Conservation (phyloP, 1,140 invertebrate genomes). For the Pygmarrhopalites habei region DNA sequence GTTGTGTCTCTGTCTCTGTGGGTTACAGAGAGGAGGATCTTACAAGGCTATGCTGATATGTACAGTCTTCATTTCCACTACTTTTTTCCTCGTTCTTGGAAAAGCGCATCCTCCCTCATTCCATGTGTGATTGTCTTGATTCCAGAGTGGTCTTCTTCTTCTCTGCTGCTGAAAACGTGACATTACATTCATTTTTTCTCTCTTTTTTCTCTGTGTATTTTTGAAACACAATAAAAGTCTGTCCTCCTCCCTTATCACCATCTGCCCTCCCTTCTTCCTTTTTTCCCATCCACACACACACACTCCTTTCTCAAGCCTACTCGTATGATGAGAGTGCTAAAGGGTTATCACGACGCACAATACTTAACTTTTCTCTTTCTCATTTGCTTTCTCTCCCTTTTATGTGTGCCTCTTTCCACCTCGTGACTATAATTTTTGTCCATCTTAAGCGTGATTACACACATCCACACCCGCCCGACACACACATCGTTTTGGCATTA, state of each 20-base stretch:
- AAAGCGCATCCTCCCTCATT: too few relatives aligned
- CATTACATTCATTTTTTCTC: neutral
- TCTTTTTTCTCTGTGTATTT: neutral
- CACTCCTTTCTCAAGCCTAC: neutral
- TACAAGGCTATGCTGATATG: neutral
- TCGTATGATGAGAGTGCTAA: neutral
- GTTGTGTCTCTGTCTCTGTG: neutral
- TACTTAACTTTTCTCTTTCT: too few relatives aligned
- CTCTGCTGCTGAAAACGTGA: too few relatives aligned
- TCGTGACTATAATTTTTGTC: neutral
- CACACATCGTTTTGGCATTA: too few relatives aligned
- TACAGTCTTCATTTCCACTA: neutral
- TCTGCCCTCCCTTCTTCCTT: neutral
- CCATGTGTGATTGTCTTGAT: slow-evolving; percentile 8
- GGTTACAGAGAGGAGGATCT: too few relatives aligned
- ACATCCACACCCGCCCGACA: too few relatives aligned
- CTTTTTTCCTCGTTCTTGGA: neutral
- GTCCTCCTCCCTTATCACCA: neutral
- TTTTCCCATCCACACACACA: too few relatives aligned
- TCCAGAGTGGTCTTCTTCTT: neutral
- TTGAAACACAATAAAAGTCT: neutral
- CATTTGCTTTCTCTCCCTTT: too few relatives aligned
- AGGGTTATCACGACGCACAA: neutral
- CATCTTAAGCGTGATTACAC: neutral
- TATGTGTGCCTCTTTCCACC: too few relatives aligned